Base-by-base conservation (phyloP, 2,888 invertebrate species). In the Drosophila quinaria region DNA sequence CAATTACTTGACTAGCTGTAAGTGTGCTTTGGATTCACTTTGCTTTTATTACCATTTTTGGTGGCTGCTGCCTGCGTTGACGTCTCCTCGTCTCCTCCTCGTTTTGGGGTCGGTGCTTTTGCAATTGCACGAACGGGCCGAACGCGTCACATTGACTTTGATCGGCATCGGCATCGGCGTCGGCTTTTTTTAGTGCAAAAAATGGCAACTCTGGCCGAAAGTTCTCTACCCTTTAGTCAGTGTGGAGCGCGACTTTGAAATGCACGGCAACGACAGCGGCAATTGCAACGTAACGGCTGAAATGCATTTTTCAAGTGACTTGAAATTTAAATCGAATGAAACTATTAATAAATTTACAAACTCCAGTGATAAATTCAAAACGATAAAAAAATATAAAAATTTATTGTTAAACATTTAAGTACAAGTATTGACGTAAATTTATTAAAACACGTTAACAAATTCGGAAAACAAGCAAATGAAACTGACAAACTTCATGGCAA, bases 181-280 rank as follows among this genome's bases (percentile, higher is more conserved):
- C 76, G 77, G 62, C 31, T 61, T 75, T 73, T 65, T 70, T 46
- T 19, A n/a, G 51, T 64, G 56, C 50, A 25, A 65, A 70, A 69
- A 60, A 69, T 79, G 89, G 90, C 90, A 87, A 87, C 90, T 80
- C 85, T 86, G 88, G 74, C 61, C 59, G 70, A 74, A 89, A 90
- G 87, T 90, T 91, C 90, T 91, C 91, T 91, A 91, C 91, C 91
- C 91, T 90, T 90, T 90, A 87, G 88, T 82, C 91, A 91, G 91
- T 92, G 81, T 81, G 86, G 87, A 91, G 90, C 91, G 92, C 88
- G 91, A 90, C 91, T 91, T 91, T 90, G 91, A 82, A 90, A 88
- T 89, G 91, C 72, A 81, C 81, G 87, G 75, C 73, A 80, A 51
- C 63, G 54, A 35, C 85, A 67, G 51, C 68, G 63, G 64, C 55